Evolutionary conservation across 1,140 invertebrate species (phyloP).

Genomic region (Thaumatotibia leucotreta): DNA sequence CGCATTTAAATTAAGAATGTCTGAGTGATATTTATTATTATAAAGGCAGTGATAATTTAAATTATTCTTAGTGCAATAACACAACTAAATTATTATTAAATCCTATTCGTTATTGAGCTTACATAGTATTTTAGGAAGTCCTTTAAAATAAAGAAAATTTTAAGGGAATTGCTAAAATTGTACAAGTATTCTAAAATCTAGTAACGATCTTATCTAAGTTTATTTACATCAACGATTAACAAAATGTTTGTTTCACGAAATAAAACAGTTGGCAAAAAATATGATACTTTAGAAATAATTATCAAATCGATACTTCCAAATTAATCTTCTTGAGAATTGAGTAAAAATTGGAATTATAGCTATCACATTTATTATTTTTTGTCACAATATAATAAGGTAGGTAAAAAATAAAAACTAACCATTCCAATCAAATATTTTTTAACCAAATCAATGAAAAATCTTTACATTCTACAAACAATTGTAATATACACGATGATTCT

Average conservation of each 20-base stretch:
- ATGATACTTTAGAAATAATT: neutral
- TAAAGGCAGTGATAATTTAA: slow-evolving; percentile 5
- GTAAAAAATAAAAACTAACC: too few species aligned
- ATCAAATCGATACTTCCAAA: neutral
- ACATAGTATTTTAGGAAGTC: neutral
- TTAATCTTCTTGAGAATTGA: too few species aligned
- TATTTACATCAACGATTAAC: slow-evolving; percentile 3
- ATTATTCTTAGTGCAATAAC: neutral
- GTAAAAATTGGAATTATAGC: too few species aligned
- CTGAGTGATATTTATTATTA: too few species aligned
- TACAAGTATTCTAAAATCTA: neutral
- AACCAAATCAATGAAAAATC: too few species aligned
- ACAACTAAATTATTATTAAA: neutral
- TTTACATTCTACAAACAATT: too few species aligned
- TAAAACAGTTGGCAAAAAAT: neutral
- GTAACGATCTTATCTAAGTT: neutral
- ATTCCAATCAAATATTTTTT: too few species aligned
- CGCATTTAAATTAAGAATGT: too few species aligned
- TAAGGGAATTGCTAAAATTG: neutral
- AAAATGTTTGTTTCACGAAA: neutral
- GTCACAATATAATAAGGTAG: too few species aligned
- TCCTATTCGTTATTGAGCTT: slow-evolving; percentile 6
- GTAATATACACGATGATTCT: too few species aligned
- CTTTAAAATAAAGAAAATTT: neutral
- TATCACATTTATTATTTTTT: too few species aligned